Conservation (phyloP, 2,797 vertebrate genomes). For the Sebastiscus tertius region DNA sequence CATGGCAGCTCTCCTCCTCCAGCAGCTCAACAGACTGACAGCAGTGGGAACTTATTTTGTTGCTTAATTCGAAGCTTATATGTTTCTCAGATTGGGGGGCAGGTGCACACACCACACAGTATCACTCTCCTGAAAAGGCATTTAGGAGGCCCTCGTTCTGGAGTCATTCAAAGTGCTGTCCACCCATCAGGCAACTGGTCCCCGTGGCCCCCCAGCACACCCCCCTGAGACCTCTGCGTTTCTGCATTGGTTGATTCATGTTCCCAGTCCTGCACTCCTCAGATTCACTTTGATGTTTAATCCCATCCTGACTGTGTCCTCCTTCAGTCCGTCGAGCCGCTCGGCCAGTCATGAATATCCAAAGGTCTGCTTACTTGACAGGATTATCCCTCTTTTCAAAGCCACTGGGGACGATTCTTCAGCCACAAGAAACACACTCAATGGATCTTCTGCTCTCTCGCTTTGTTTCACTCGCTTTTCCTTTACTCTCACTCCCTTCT, state of each 20-base stretch:
- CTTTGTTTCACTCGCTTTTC: conserved; percentile 70
- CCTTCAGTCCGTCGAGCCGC: conserved; percentile 79
- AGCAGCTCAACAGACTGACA: conserved; percentile 7
- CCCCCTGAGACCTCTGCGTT: conserved; percentile 62
- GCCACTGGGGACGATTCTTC: conserved; percentile 77
- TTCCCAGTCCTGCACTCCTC: conserved; percentile 71
- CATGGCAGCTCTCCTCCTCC: not conserved
- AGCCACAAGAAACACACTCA: conserved; percentile 82
- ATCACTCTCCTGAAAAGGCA: conserved; percentile 44
- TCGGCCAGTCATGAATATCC: conserved; percentile 87
- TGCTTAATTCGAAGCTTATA: not conserved
- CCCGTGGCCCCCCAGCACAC: conserved; percentile 42
- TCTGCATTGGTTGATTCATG: conserved; percentile 57
- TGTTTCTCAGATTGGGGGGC: conserved; percentile 22
- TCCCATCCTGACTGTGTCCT: conserved; percentile 83
- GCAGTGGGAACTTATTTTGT: conserved; percentile 5
- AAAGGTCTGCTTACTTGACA: conserved; percentile 85
- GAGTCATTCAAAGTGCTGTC: conserved; percentile 58
- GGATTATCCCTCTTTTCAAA: conserved; percentile 85
- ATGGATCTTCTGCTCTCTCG: conserved; percentile 75
- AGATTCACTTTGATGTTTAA: conserved; percentile 85
- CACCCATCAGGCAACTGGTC: conserved; percentile 51
- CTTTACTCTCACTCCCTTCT: conserved; percentile 70
- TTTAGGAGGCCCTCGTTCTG: conserved; percentile 43
- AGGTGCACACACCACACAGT: conserved; percentile 48